Base-by-base conservation (phyloP, 1,140 invertebrate species). In the Leguminivora glycinivorella region DNA sequence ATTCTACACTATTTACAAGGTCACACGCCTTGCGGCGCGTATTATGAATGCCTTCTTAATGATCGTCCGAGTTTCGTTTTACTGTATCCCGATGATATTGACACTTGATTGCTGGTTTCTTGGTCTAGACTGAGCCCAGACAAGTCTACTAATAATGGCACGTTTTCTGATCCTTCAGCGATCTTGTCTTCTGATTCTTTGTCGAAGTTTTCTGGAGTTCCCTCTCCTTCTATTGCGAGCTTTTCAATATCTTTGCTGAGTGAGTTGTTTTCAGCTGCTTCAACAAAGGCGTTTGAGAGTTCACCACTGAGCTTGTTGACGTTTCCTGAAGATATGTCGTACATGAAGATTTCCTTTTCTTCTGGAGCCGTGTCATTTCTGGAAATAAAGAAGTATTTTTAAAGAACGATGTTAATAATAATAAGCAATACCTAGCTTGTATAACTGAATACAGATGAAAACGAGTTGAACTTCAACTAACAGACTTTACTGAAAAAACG, bases 331-430 rank as follows among this genome's bases (percentile, higher is more conserved):
- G 92, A 85, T 9, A 96, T 93, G 79, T 97, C 96, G 82, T 96
- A 97, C 96, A 97, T 97, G 86, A 94, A 97, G 72, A 97, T 97
- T 91, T 97, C 96, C 83, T 95, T 95, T 52, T 94, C 94, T 12
- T 92, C 92, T 22, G 92, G 74, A 56, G 79, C 75, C 40, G 87
- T 82, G 40, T 93, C 91, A 69, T 92, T 92, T 78, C 94, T 94
- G 89, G 72, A 89, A 84, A 76, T 70, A 72, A 77, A 80, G 75
- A 76, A 70, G 70, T 10, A 52, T 66, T 56, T 69, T 34, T 52
- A 4, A 70, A 10, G 6, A 22, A 22, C 14, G 19, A 9, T n/a
- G n/a, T n/a, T n/a, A n/a, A 7, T 4, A 9, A 52, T 52, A 52
- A 52, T 19, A 52, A 47, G 67, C 56, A 72, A 47, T 34, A 56